A percentile compares a stretch with the other conserved stretches of the same genome.
These are phyloP conservation scores for Tachina fera DNA, from an alignment of 2,888 invertebrate species.

Conservation along the genomic window DNA sequence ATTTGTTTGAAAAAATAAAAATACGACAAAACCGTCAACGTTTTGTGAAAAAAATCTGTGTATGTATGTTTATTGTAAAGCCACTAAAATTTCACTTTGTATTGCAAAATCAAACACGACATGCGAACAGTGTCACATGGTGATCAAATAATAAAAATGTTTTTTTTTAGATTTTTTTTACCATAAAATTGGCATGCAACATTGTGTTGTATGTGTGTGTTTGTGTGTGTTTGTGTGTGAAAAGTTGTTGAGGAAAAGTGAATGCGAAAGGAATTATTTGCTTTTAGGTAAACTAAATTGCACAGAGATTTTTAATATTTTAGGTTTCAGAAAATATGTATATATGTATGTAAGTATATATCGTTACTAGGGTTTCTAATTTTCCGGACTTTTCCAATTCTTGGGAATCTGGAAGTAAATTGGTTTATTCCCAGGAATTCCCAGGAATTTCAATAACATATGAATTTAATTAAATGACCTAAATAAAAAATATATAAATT, in stretches of 20 bases:
- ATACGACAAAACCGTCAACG: slow-evolving; percentile 51
- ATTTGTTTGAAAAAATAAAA: slow-evolving; percentile 38
- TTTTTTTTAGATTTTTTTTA: slow-evolving; percentile 3
- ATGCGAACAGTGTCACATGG: slow-evolving; percentile 44
- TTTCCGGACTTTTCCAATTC: no score
- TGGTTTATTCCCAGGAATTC: no score
- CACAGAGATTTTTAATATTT: no score
- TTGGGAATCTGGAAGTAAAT: no score
- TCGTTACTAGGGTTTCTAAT: no score
- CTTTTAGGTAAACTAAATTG: background rate
- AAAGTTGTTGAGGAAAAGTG: background rate
- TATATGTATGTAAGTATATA: no score
- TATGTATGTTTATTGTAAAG: background rate
- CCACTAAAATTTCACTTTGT: slow-evolving; percentile 51
- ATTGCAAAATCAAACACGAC: slow-evolving; percentile 52
- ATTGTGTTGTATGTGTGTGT: background rate
- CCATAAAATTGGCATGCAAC: background rate
- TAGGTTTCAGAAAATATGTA: no score
- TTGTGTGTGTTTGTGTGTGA: background rate
- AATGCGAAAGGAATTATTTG: background rate
- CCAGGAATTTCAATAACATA: no score
- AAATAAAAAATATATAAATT: no score
- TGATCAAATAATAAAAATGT: slow-evolving; percentile 52
- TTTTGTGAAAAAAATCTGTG: background rate
- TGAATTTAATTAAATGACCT: no score